Evolutionary conservation across 2,797 vertebrate genomes (phyloP).

Genomic region (Neosilurus hyrtlii): DNA sequence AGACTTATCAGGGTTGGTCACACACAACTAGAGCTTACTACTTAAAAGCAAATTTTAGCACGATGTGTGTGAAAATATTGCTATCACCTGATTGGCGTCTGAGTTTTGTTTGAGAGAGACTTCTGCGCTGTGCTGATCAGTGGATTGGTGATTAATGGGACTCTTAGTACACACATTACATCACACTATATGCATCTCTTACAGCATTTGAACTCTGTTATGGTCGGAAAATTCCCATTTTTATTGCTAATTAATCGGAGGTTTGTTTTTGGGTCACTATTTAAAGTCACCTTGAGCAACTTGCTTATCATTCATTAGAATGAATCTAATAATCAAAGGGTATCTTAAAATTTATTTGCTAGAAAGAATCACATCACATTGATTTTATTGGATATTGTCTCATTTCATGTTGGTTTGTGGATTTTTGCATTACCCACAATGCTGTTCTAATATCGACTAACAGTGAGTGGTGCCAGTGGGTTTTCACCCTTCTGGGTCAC

Average conservation of each 20-base stretch:
- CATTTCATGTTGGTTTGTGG: not conserved
- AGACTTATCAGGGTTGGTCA: constrained; percentile 63
- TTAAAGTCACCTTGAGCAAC: not conserved
- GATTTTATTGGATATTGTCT: not conserved
- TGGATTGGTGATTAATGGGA: constrained; percentile 49
- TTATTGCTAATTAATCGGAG: not conserved
- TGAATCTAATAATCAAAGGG: not conserved
- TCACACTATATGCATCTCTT: too few species aligned
- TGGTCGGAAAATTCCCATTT: not conserved
- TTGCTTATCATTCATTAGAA: not conserved
- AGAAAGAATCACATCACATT: not conserved
- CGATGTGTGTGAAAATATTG: constrained; percentile 59
- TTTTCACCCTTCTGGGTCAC: not conserved
- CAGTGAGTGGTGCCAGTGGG: not conserved
- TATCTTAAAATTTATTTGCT: not conserved
- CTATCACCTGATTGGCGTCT: constrained; percentile 37
- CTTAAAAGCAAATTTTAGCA: constrained; percentile 60
- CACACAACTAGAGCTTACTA: constrained; percentile 46
- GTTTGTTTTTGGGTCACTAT: too few species aligned
- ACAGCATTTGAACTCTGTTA: too few species aligned
- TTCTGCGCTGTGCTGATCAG: constrained; percentile 32
- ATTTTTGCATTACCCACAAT: not conserved
- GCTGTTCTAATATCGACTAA: not conserved
- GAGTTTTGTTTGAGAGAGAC: constrained; percentile 49
- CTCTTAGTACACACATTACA: constrained; percentile 30